A percentile compares a stretch with the other conserved stretches of the same genome.
Evolutionary conservation across 2,797 vertebrate genomes (phyloP).

Genomic region (Valencia hispanica): DNA sequence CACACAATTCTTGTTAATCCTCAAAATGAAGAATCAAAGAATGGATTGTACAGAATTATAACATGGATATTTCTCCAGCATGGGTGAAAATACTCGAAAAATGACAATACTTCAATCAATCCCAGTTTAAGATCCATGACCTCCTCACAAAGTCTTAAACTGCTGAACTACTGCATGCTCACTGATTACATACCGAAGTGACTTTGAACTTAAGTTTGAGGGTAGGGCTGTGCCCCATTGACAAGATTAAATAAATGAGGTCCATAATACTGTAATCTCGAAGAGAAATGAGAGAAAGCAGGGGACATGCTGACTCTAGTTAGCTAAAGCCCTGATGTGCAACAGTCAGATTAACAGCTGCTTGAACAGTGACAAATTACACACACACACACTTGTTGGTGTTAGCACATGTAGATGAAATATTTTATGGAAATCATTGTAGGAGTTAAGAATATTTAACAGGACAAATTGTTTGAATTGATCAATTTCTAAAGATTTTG

Average conservation of each 20-base stretch:
- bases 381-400: slow-evolving; percentile 51
- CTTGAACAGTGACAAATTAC: slow-evolving; percentile 56
- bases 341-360: slow-evolving; percentile 61
- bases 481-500: slow-evolving; percentile 14
- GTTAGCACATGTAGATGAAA: neutral
- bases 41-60: slow-evolving; percentile 3
- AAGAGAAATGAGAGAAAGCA: slow-evolving; percentile 64
- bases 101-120: slow-evolving; percentile 57
- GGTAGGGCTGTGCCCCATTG: slow-evolving; percentile 66
- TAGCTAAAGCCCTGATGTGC: slow-evolving; percentile 44
- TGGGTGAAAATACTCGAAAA: slow-evolving; percentile 44
- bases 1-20: neutral
- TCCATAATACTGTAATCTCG: slow-evolving; percentile 75
- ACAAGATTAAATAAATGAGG: slow-evolving; percentile 74
- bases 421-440: neutral
- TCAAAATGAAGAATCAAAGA: slow-evolving; percentile 21
- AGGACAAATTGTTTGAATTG: slow-evolving; percentile 20
- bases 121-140: slow-evolving; percentile 55
- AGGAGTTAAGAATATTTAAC: slow-evolving; percentile 3
- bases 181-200: slow-evolving; percentile 64
- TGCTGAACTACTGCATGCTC: slow-evolving; percentile 58
- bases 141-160: slow-evolving; percentile 67
- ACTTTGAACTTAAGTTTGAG: slow-evolving; percentile 61
- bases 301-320: slow-evolving; percentile 39
- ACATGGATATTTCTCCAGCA: neutral